Evolutionary conservation across 2,888 invertebrate genomes (phyloP).

Genomic region (Drosophila kokeensis): DNA sequence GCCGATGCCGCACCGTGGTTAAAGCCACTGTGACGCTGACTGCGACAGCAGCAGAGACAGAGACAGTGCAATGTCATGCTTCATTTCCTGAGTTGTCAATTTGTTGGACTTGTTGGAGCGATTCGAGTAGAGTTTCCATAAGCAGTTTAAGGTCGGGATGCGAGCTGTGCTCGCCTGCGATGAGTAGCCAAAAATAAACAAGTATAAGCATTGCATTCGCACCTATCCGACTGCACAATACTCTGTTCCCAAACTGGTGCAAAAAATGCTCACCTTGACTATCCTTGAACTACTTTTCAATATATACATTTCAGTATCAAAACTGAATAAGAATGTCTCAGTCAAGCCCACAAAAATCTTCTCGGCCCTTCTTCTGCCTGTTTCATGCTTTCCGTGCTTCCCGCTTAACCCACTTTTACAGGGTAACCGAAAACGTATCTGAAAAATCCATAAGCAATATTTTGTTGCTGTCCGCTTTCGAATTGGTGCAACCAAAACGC

Average conservation of each 20-base stretch:
- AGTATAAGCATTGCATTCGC: background rate
- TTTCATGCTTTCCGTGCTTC: background rate
- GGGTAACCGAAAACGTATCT: conserved; percentile 11
- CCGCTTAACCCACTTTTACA: background rate
- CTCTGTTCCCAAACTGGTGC: background rate
- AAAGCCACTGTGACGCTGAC: conserved; percentile 4
- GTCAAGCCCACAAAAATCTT: background rate
- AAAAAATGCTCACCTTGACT: background rate
- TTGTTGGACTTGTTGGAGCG: conserved; percentile 62
- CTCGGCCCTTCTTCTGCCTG: background rate
- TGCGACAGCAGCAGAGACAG: conserved; percentile 19
- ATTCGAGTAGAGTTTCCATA: conserved; percentile 35
- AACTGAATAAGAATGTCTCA: background rate
- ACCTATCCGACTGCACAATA: background rate
- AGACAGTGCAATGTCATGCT: conserved; percentile 83
- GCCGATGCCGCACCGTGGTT: background rate
- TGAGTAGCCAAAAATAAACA: conserved; percentile 46
- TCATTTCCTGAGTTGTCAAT: conserved; percentile 84
- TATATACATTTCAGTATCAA: background rate
- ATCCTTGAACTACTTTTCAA: background rate
- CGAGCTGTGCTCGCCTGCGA: conserved; percentile 28
- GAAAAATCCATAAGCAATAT: conserved; percentile 17
- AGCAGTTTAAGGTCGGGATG: conserved; percentile 45
- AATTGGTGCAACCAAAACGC: conserved; percentile 24
- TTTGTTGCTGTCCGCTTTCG: conserved; percentile 29